Base-by-base conservation (phyloP, 2,888 invertebrate species). In the Nudaria mundana region DNA sequence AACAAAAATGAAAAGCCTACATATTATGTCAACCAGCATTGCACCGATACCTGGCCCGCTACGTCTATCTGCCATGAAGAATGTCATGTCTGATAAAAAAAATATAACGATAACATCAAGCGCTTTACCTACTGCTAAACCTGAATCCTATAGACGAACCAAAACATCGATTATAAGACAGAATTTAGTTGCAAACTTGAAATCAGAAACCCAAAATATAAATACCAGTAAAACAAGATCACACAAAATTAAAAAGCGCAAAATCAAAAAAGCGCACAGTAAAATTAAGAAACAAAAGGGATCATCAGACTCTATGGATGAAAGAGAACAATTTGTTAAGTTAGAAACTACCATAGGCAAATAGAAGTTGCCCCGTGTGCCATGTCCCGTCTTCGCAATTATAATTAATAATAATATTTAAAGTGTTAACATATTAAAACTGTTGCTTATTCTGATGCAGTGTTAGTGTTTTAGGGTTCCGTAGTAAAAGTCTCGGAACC, bases 1-100 rank as follows among this genome's bases (percentile, higher is more conserved):
- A 2, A 68, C 52, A 44, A 66, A 48, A 37, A 38, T 58, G 0
- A 73, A 66, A 46, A 75, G 66, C 40, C 40, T 66, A 34, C 50
- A 48, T 22, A n/a, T n/a, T n/a, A 30, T 52, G 2, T 52, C 65
- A 1, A 24, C 30, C 3, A 48, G 40, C 22, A 31, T 30, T 2
- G 18, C 23, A 11, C 15, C 16, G 18, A 23, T 35, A 15, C 5
- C 16, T 5, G 24, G 24, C 23, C 33, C 15, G n/a, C 23, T 15
- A 33, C 11, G 3, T 3, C 28, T 11, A 1, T 13, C 30, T 22
- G 18, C 43, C 23, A 37, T 58, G 3, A 59, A 54, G 38, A 37
- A 40, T 7, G 55, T 55, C 5, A 52, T 43, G 3, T 63, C 65
- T 2, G 65, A 63, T 10, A 39, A 38, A 18, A 59, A 62, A 22